A percentile compares a stretch with the other conserved stretches of the same genome.
Conservation (phyloP, 2,888 invertebrate species). For the Agrenia bidenticulata region DNA sequence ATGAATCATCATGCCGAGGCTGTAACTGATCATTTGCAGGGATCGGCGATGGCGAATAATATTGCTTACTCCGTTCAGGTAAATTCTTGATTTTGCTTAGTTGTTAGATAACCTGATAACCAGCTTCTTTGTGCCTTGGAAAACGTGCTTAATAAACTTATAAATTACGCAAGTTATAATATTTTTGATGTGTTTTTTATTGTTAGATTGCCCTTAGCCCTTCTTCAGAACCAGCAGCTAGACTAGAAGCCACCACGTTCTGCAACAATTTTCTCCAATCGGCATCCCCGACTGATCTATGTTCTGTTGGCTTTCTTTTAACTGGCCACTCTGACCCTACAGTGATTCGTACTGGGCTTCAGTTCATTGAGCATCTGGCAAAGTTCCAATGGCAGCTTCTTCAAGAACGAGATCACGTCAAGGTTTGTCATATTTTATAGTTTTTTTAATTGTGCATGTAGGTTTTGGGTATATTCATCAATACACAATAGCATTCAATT, state of each 20-base stretch:
- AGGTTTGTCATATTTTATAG: neutral
- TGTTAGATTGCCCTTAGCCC: slow-evolving; percentile 37
- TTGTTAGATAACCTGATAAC: too few relatives aligned
- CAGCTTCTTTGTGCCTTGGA: too few relatives aligned
- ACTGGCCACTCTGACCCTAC: slow-evolving; percentile 24
- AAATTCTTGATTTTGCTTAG: neutral
- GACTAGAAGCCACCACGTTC: slow-evolving; percentile 42
- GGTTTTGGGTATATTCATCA: neutral
- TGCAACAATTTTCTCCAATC: slow-evolving; percentile 40
- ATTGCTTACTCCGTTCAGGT: slow-evolving; percentile 38
- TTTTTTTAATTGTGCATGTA: neutral
- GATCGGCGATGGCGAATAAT: slow-evolving; percentile 25
- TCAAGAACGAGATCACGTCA: slow-evolving; percentile 11
- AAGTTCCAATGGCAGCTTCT: slow-evolving; percentile 77
- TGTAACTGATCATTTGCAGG: neutral
- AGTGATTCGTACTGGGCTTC: slow-evolving; percentile 65
- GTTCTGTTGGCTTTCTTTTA: slow-evolving; percentile 40
- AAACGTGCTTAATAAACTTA: too few relatives aligned
- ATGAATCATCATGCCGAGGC: neutral
- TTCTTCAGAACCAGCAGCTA: slow-evolving; percentile 19
- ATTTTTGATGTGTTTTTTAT: slow-evolving; percentile 3
- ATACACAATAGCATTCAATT: too few relatives aligned
- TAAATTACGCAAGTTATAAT: neutral
- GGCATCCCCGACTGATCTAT: slow-evolving; percentile 32
- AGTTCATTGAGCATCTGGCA: slow-evolving; percentile 88